A percentile compares a stretch with the other conserved stretches of the same genome.
phyloP scores from a whole-genome alignment of 1,140 invertebrate species.

The Drosophila tropicalis region DNA sequence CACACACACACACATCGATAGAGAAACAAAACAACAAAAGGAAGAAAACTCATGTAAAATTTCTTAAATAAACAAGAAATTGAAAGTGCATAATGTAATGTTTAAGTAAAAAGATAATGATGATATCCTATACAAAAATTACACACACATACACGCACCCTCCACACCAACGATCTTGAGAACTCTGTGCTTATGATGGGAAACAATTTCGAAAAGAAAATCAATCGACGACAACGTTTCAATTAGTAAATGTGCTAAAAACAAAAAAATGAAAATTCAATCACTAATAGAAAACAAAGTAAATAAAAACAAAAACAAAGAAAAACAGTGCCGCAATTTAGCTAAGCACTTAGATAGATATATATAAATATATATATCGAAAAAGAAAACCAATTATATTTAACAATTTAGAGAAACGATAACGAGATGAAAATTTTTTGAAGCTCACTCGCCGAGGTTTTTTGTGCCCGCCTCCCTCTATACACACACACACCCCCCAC shows the following conservation, averaged over 20 bases:
- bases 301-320: not conserved
- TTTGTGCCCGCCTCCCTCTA: constrained; percentile 10
- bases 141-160: constrained; percentile 34
- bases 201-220: constrained; percentile 21
- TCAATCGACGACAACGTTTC: constrained; percentile 68
- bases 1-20: constrained; percentile 13
- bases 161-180: constrained; percentile 34
- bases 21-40: constrained; percentile 41
- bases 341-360: constrained; percentile 4
- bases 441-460: constrained; percentile 78
- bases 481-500: constrained; percentile 2
- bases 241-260: constrained; percentile 79
- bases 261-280: constrained; percentile 33
- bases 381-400: constrained; percentile 53
- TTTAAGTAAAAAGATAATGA: constrained; percentile 48
- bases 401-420: constrained; percentile 44
- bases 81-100: constrained; percentile 67
- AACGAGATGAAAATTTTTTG: constrained; percentile 36
- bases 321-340: constrained; percentile 1
- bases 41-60: constrained; percentile 31
- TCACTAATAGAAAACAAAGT: constrained; percentile 13
- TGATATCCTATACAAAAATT: constrained; percentile 52
- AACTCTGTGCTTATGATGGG: constrained; percentile 61
- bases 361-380: constrained; percentile 29
- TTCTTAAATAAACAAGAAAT: constrained; percentile 42